A percentile compares a stretch with the other conserved stretches of the same genome.
These are phyloP conservation scores for Pomatorhinus ruficollis DNA, from an alignment of 2,113 vertebrate species.

Conservation along the genomic window DNA sequence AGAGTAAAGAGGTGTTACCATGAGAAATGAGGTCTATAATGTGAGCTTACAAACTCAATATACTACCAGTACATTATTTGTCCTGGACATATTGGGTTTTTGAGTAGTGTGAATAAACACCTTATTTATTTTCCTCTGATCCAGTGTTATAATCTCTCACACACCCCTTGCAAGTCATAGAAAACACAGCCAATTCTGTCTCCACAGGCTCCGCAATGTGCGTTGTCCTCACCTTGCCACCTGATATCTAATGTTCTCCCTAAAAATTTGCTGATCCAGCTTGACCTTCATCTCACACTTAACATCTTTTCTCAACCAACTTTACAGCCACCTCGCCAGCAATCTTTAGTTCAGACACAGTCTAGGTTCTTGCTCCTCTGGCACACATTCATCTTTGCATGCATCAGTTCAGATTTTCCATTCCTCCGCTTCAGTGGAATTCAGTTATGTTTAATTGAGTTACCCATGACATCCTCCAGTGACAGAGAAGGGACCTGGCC, in stretches of 20 bases:
- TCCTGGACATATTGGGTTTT: background rate
- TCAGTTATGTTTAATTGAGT: constrained; percentile 14
- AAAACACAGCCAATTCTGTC: background rate
- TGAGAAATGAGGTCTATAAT: background rate
- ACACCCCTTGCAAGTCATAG: background rate
- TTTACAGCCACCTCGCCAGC: background rate
- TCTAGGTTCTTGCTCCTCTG: background rate
- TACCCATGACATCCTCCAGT: background rate
- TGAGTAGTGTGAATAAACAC: background rate
- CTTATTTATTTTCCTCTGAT: background rate
- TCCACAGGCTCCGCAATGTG: background rate
- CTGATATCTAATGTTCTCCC: background rate
- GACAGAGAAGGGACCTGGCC: background rate
- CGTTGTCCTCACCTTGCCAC: background rate
- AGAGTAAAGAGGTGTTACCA: background rate
- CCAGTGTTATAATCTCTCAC: background rate
- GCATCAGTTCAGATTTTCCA: background rate
- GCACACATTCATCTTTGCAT: background rate
- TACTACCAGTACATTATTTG: background rate
- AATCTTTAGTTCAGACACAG: background rate
- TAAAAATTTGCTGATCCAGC: background rate
- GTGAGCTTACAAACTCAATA: background rate
- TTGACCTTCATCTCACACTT: background rate
- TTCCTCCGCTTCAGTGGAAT: background rate
- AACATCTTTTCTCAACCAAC: background rate